Conservation (phyloP, 2,888 invertebrate species). For the Vanessa cardui region DNA sequence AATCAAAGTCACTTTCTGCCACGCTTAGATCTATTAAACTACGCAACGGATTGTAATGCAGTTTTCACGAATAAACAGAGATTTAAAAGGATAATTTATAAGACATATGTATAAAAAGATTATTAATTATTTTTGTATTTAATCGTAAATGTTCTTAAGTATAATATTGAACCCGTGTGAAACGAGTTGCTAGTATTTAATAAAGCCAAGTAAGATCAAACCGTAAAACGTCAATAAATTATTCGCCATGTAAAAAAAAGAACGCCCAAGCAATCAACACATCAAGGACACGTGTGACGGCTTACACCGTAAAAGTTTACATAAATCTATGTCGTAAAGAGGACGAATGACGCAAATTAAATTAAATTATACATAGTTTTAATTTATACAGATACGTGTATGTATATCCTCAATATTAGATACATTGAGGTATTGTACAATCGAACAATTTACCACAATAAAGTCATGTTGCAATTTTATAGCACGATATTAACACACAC, state of each 20-base stretch:
- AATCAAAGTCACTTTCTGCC: no score
- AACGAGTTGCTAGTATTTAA: neutral
- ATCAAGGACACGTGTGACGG: conserved; percentile 23
- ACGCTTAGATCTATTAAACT: no score
- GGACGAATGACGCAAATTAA: conserved; percentile 27
- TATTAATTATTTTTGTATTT: no score
- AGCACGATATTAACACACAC: conserved; percentile 20
- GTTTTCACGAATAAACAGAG: no score
- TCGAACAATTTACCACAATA: conserved; percentile 11
- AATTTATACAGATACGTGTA: conserved; percentile 7
- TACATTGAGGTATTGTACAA: conserved; percentile 2
- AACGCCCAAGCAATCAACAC: conserved; percentile 17
- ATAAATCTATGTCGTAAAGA: conserved; percentile 27
- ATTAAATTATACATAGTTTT: conserved; percentile 18
- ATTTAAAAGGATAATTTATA: no score
- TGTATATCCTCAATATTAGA: no score
- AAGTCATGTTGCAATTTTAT: conserved; percentile 17
- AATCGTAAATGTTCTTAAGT: no score
- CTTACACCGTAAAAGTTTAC: conserved; percentile 23
- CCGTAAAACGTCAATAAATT: neutral
- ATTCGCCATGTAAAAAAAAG: neutral
- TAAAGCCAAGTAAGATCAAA: neutral
- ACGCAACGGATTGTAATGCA: no score
- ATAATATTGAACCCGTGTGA: no score
- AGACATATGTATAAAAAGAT: no score